Evolutionary conservation across 2,797 vertebrate genomes (phyloP), one percentile per base, ranked within the genome.

Genomic region (Tokudaia tokunoshimensis): DNA sequence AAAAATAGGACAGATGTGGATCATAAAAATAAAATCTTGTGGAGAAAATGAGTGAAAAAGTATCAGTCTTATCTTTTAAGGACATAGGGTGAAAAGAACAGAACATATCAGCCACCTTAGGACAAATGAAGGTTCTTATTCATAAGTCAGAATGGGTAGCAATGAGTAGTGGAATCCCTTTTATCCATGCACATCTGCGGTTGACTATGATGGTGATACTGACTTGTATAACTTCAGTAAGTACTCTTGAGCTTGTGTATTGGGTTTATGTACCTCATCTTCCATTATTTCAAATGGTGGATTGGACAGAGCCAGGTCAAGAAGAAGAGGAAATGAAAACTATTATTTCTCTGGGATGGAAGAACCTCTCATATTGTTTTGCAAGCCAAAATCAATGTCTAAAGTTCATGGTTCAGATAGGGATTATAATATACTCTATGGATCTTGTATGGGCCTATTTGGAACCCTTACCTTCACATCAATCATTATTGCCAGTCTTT

Each of bases 161-260:
- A n/a, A 14, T n/a, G 67, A 72, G 34, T 37, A 72, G 2, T 72
- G 67, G 14, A 72, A 2, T 6, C 37, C 0, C 67, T 72, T 72
- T 6, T n/a, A n/a, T 34, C 7, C 1, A 3, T n/a, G 34, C 17
- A 19, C 3, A n/a, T n/a, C 15, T 72, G 15, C 15, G 19, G 15
- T 8, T n/a, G 34, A 0, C 6, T 72, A n/a, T 37, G 34, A 17
- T 70, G 14, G 31, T 17, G 31, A n/a, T 37, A n/a, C 6, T 72
- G n/a, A 72, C 34, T 72, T 19, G 6, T 72, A 19, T n/a, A n/a
- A 9, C 6, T 31, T 72, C 67, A 72, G 6, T 72, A 31, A 19
- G 34, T 19, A 72, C 7, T 72, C 8, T 6, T 72, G 34, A 72
- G 7, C 6, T 9, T 72, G 67, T 37, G 20, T 72, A 72, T 72